A percentile compares a stretch with the other conserved stretches of the same genome.
These are phyloP conservation scores for Actinopyga echinites DNA, from an alignment of 53 echinoderm and acorn worm genomes.

Conservation along the genomic window DNA sequence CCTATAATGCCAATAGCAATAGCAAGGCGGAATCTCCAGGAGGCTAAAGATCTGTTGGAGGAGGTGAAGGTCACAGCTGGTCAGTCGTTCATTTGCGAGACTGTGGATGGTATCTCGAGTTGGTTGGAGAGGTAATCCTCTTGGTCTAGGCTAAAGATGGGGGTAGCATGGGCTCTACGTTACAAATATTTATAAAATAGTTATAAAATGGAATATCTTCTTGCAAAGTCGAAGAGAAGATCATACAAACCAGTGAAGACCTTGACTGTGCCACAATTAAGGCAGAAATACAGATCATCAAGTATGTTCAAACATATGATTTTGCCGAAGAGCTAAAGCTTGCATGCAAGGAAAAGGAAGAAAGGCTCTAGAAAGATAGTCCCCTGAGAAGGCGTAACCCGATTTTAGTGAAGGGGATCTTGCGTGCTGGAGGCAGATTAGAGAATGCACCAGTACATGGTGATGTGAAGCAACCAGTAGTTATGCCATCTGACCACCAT, in stretches of 20 bases:
- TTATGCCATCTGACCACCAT: slow-evolving; percentile 22
- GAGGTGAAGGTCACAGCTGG: too few species aligned
- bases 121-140: slow-evolving; percentile 31
- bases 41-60: not conserved
- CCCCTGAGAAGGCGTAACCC: not conserved
- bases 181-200: too few species aligned
- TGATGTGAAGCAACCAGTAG: slow-evolving; percentile 18
- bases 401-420: not conserved
- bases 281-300: slow-evolving; percentile 40
- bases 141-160: slow-evolving; percentile 23
- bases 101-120: not conserved
- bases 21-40: not conserved
- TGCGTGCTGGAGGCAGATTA: slow-evolving; percentile 25
- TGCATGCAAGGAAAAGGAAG: too few species aligned
- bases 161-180: slow-evolving; percentile 50
- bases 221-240: not conserved
- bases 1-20: not conserved
- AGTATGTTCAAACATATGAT: slow-evolving; percentile 5
- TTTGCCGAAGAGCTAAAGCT: not conserved
- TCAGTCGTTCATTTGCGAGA: too few species aligned
- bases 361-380: too few species aligned
- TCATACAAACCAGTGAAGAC: not conserved
- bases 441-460: slow-evolving; percentile 13
- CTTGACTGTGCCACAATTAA: slow-evolving; percentile 20
- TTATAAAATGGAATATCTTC: slow-evolving; percentile 25